Percentiles rank a stretch among this genome's conserved stretches.
Evolutionary conservation across 2,888 invertebrate species (phyloP).

Genomic region (Synergus laeviventris): DNA sequence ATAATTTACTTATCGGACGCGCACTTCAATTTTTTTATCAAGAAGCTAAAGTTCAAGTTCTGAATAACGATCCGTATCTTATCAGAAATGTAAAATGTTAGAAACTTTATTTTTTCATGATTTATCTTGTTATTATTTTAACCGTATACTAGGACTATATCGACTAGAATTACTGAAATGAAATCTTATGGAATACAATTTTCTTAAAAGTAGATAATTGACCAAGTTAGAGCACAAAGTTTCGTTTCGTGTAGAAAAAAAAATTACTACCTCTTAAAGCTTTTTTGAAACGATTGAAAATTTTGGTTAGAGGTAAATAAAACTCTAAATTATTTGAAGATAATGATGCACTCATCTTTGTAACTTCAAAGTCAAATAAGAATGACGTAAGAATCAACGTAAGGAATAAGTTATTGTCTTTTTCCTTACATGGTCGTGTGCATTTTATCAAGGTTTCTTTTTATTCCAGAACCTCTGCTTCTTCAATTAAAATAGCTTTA

Average conservation of each 20-base stretch:
- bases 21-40: not conserved
- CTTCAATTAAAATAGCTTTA: not conserved
- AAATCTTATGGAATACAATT: not conserved
- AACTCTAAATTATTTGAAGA: not conserved
- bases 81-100: not conserved
- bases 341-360: slow-evolving; percentile 16
- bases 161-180: not conserved
- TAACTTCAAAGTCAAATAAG: slow-evolving; percentile 21
- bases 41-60: slow-evolving; percentile 22
- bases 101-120: not conserved
- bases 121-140: not conserved
- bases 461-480: slow-evolving; percentile 18
- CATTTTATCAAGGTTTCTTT: slow-evolving; percentile 37
- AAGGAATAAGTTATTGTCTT: slow-evolving; percentile 39
- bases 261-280: not conserved
- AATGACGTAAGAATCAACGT: slow-evolving; percentile 22
- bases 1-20: not conserved
- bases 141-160: not conserved
- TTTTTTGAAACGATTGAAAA: not conserved
- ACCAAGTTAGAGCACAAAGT: not conserved
- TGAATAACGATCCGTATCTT: slow-evolving; percentile 8
- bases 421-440: slow-evolving; percentile 32
- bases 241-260: not conserved
- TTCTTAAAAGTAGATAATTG: not conserved
- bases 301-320: not conserved